Percentiles rank a stretch among this genome's conserved stretches.
These are phyloP conservation scores for Willowsia nigromaculata DNA, from an alignment of 2,888 invertebrate species.

Conservation along the genomic window DNA sequence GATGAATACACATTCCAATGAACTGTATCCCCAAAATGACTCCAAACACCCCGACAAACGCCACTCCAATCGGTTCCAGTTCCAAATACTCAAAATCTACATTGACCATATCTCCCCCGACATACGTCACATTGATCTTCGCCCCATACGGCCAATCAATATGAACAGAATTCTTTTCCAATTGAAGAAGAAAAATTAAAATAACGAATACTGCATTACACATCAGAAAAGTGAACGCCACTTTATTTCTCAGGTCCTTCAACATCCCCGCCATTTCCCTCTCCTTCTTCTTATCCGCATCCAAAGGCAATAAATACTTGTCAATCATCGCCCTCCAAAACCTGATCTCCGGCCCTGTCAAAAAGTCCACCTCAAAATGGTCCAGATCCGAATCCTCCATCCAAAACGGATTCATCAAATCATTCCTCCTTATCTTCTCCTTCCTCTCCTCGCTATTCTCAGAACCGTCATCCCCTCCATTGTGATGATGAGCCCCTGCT, in stretches of 20 bases:
- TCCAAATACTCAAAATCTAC: constrained; percentile 77
- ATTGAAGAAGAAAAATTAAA: constrained; percentile 82
- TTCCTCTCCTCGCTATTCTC: neutral
- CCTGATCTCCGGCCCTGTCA: constrained; percentile 80
- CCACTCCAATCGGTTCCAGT: constrained; percentile 81
- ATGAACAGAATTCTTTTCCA: constrained; percentile 81
- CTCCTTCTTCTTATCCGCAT: constrained; percentile 79
- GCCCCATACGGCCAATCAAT: constrained; percentile 81
- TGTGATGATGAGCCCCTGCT: neutral
- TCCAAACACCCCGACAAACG: constrained; percentile 76
- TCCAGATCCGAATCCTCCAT: constrained; percentile 80
- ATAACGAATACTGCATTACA: constrained; percentile 83
- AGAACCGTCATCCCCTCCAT: neutral
- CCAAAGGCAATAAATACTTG: constrained; percentile 82
- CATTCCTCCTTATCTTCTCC: constrained; percentile 79
- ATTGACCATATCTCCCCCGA: constrained; percentile 49
- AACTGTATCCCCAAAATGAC: constrained; percentile 75
- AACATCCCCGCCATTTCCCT: constrained; percentile 79
- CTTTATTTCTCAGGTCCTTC: constrained; percentile 81
- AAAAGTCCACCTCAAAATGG: constrained; percentile 80
- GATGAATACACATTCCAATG: constrained; percentile 75
- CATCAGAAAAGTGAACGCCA: constrained; percentile 82
- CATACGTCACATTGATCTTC: constrained; percentile 79
- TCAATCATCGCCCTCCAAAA: constrained; percentile 83
- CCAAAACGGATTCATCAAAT: constrained; percentile 81